Evolutionary conservation across 2,113 vertebrate species (phyloP).

Genomic region (Dipodomys stephensi): DNA sequence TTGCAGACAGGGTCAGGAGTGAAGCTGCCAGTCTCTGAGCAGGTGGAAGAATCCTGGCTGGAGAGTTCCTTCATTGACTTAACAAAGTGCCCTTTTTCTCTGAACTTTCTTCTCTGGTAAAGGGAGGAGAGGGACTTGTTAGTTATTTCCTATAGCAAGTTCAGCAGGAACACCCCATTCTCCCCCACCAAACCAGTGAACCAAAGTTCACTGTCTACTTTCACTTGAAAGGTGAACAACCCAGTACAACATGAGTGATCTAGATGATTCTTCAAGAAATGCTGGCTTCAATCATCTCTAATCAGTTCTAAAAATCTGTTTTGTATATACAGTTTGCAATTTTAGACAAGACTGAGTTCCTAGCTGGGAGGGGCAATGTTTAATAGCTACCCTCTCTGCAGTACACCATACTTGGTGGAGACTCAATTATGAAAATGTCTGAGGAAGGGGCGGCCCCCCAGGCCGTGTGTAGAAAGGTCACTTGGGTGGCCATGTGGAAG

Average conservation of each 20-base stretch:
- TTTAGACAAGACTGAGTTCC: neutral
- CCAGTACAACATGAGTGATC: neutral
- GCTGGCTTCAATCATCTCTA: neutral
- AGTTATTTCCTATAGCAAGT: neutral
- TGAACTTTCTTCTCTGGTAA: neutral
- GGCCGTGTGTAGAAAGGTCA: neutral
- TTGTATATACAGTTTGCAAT: neutral
- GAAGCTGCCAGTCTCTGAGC: too few relatives aligned
- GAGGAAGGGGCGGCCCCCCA: neutral
- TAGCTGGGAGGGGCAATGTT: neutral
- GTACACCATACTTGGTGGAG: neutral
- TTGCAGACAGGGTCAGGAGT: neutral
- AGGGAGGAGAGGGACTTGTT: neutral
- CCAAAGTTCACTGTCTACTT: neutral
- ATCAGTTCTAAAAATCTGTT: neutral
- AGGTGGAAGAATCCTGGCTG: neutral
- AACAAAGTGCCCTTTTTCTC: neutral
- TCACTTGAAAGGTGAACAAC: neutral
- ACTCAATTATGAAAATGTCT: neutral
- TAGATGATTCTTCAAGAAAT: slow-evolving; percentile 13
- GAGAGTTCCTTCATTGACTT: neutral
- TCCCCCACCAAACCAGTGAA: neutral
- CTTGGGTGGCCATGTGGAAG: neutral
- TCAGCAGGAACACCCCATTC: neutral
- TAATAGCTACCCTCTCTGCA: neutral